A percentile compares a stretch with the other conserved stretches of the same genome.
phyloP scores from a whole-genome alignment of 2,113 vertebrate species.

The Chamaetylas fuelleborni region DNA sequence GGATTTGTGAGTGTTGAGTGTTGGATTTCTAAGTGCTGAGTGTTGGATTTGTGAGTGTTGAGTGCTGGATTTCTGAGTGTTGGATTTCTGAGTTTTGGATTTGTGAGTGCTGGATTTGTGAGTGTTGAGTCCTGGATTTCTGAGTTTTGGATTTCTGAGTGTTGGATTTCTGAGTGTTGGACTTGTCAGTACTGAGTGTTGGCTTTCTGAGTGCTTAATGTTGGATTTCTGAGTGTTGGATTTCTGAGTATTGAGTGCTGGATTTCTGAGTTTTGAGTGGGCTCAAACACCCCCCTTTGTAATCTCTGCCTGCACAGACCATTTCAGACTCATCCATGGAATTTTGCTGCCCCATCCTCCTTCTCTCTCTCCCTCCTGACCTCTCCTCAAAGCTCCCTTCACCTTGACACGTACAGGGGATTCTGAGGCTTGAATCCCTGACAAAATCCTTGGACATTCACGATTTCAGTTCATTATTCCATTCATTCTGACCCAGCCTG shows the following conservation, averaged over 20 bases:
- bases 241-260: background rate
- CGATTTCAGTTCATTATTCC: background rate
- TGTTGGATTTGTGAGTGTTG: background rate
- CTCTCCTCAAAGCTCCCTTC: background rate
- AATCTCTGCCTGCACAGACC: background rate
- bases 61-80: background rate
- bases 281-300: background rate
- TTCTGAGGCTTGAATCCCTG: background rate
- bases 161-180: background rate
- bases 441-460: background rate
- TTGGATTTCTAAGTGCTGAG: background rate
- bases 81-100: too few relatives aligned
- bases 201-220: too few relatives aligned
- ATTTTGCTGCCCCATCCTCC: background rate
- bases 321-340: background rate
- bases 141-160: too few relatives aligned
- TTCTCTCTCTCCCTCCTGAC: background rate
- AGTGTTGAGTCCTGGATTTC: too few relatives aligned
- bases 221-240: background rate
- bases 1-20: background rate
- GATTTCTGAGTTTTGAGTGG: background rate
- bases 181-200: too few relatives aligned
- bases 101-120: background rate
- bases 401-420: background rate
- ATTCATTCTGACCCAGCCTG: background rate